These are phyloP conservation scores for Megaustenia siamemsis DNA, from an alignment of 2,888 invertebrate genomes.

Conservation along the genomic window DNA sequence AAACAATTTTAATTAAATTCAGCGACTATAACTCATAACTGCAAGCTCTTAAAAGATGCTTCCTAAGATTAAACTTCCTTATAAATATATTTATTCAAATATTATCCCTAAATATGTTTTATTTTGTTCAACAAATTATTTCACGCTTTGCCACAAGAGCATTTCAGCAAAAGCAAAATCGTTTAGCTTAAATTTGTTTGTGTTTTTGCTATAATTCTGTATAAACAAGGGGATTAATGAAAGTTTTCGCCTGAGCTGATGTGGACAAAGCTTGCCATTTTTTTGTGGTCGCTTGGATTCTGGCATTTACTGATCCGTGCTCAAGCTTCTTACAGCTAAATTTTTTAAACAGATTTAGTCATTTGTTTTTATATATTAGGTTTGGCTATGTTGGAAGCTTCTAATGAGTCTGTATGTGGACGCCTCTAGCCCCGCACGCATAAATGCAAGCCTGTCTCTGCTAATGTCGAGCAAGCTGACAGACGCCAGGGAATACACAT, in stretches of 20 bases:
- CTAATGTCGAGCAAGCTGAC: background rate
- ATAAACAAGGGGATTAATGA: constrained; percentile 18
- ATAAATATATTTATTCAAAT: background rate
- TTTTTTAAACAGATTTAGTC: background rate
- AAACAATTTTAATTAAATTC: background rate
- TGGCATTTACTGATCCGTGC: constrained; percentile 7
- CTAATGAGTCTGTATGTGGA: background rate
- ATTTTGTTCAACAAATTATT: constrained; percentile 9
- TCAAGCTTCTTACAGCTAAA: constrained; percentile 2
- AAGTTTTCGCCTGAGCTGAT: background rate
- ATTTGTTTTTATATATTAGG: background rate
- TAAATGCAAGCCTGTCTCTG: background rate
- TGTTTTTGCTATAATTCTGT: background rate
- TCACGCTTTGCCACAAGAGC: background rate
- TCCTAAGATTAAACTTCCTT: background rate
- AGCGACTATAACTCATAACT: background rate
- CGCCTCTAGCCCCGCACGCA: background rate
- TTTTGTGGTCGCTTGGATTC: background rate
- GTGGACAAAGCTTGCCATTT: constrained; percentile 2
- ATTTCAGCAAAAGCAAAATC: background rate
- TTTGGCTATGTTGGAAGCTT: background rate
- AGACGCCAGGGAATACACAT: background rate
- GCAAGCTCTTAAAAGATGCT: background rate
- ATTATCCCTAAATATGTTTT: background rate
- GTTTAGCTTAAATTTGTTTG: background rate